Evolutionary conservation across 1,140 invertebrate genomes (phyloP).

Genomic region (Galendromus occidentalis): DNA sequence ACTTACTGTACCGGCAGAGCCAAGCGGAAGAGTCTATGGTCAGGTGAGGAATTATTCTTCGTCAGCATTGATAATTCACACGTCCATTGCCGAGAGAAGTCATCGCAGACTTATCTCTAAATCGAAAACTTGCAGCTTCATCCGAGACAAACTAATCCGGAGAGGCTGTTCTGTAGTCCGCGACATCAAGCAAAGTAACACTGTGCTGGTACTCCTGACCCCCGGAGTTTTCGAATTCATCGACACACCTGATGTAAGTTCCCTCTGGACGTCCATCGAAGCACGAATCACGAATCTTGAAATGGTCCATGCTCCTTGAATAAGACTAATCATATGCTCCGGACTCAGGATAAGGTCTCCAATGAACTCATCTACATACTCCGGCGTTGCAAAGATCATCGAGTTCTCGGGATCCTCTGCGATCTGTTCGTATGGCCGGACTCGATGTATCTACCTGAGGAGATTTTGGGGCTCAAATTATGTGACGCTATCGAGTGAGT

Average conservation of each 20-base stretch:
- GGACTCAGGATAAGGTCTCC: too few relatives aligned
- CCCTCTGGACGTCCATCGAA: too few relatives aligned
- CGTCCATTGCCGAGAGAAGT: too few relatives aligned
- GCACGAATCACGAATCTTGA: too few relatives aligned
- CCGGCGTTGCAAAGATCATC: too few relatives aligned
- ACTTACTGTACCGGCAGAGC: background rate
- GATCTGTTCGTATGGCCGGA: background rate
- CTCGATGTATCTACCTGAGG: background rate
- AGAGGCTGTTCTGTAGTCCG: background rate
- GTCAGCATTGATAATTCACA: too few relatives aligned
- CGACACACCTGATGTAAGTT: background rate
- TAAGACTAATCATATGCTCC: too few relatives aligned
- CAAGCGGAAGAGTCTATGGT: background rate
- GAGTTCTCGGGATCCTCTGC: background rate
- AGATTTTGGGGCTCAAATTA: background rate
- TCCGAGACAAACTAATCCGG: background rate
- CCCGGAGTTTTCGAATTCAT: constrained; percentile 4
- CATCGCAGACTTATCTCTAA: too few relatives aligned
- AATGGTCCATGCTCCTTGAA: too few relatives aligned
- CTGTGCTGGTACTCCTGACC: background rate
- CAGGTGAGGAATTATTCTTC: background rate
- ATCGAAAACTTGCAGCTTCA: background rate
- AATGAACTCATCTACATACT: too few relatives aligned
- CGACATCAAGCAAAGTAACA: background rate
- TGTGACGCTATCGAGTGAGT: background rate